Evolutionary conservation across 2,113 vertebrate genomes (phyloP).

Genomic region (Lophotis ruficrista): DNA sequence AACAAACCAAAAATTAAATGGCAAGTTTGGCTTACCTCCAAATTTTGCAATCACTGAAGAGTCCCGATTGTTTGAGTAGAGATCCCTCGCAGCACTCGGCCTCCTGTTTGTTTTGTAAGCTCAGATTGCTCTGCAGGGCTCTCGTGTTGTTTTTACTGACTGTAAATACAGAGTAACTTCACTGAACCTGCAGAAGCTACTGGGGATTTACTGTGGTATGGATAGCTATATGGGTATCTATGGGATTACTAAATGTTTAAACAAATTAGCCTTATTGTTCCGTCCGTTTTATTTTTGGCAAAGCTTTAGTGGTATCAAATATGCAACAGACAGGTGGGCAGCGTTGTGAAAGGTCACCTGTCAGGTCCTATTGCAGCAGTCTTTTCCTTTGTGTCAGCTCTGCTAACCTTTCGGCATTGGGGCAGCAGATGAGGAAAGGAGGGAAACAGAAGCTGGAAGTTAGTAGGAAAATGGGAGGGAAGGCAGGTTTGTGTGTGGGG

Average conservation of each 20-base stretch:
- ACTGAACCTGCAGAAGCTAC: neutral
- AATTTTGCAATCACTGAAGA: neutral
- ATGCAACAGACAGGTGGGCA: constrained; percentile 5
- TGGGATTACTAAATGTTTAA: constrained; percentile 15
- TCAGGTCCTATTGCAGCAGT: neutral
- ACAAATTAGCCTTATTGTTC: neutral
- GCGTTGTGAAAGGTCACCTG: constrained; percentile 22
- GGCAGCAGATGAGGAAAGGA: neutral
- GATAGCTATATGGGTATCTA: neutral
- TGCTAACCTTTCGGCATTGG: constrained; percentile 14
- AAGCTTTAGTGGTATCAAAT: constrained; percentile 17
- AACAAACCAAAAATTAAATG: neutral
- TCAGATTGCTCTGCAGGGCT: neutral
- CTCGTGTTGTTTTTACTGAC: neutral
- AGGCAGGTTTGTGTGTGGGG: neutral
- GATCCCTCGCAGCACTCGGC: neutral
- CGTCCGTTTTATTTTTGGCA: neutral
- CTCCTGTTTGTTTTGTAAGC: constrained; percentile 25
- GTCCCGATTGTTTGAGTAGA: neutral
- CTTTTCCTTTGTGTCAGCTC: neutral
- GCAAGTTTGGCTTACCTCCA: neutral
- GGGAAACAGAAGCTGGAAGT: neutral
- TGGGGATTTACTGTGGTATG: neutral
- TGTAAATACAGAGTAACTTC: constrained; percentile 4
- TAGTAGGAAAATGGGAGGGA: neutral